Evolutionary conservation across 1,140 invertebrate genomes (phyloP), one percentile per base, ranked within the genome.

Genomic region (Megalopta genalis): DNA sequence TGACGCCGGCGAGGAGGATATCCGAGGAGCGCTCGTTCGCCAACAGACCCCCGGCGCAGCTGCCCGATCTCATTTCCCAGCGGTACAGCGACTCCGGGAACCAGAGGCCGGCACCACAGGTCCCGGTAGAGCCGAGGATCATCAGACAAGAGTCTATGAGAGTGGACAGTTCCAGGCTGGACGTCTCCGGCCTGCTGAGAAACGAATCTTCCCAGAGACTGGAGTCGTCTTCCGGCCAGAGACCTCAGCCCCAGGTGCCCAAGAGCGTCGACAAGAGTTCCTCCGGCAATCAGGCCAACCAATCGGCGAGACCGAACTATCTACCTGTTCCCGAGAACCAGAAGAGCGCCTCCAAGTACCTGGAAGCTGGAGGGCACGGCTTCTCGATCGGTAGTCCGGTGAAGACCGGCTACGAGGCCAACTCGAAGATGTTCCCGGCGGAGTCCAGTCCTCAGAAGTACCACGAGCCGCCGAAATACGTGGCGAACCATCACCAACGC

Each of bases 191-290:
- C 10, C 69, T 90, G 8, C 62, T 90, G 9, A 84, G 87, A 23
- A 88, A 82, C 42, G 82, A 88, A 6, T 77, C 81, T 6, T n/a
- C 42, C 37, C 83, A 87, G 52, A 84, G 88, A 66, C 52, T 87
- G 16, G 87, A 90, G 62, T 83, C 86, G 0, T 90, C 89, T 2
- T 80, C 83, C 2, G 89, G 90, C 32, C 91, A 93, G 76, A 89
- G 90, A 76, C 91, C 92, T 3, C 91, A 92, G 18, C 90, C 92
- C 18, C 92, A 93, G 79, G 92, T 92, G 39, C 81, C 90, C 23
- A 91, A 89, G 37, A 85, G 42, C 27, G 21, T 57, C 18, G 86
- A 83, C 12, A 88, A 86, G 7, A 85, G 63, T 64, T 72, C 62
- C 52, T 39, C 76, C 32, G 67, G 37, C 10, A 46, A 39, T 23